These are phyloP conservation scores for Agrochola circellaris DNA, from an alignment of 2,888 invertebrate species.

Conservation along the genomic window DNA sequence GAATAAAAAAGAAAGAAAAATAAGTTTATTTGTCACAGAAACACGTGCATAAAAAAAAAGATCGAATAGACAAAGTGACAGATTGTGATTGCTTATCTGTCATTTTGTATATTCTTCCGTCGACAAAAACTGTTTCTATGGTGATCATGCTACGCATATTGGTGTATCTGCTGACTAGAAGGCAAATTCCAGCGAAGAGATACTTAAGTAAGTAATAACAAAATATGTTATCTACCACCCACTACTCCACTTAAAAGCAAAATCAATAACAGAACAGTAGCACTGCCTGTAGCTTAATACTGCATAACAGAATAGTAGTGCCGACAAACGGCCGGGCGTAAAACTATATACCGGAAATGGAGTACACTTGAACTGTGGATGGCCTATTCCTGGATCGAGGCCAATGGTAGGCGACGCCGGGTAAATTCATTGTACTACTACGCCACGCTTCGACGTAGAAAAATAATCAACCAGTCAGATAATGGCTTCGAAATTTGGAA, in stretches of 20 bases:
- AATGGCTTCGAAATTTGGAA: slow-evolving; percentile 19
- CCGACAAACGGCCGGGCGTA: slow-evolving; percentile 73
- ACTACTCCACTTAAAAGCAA: slow-evolving; percentile 22
- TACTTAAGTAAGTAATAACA: slow-evolving; percentile 7
- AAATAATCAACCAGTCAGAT: slow-evolving; percentile 29
- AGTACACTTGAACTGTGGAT: slow-evolving; percentile 86
- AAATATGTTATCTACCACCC: neutral
- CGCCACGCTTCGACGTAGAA: slow-evolving; percentile 30
- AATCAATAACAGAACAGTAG: slow-evolving; percentile 36
- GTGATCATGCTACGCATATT: no score
- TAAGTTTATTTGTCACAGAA: no score
- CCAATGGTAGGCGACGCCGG: slow-evolving; percentile 75
- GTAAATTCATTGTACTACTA: slow-evolving; percentile 55
- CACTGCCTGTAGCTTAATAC: slow-evolving; percentile 39
- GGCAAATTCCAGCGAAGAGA: slow-evolving; percentile 1
- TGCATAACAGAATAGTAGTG: slow-evolving; percentile 65
- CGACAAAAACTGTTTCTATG: no score
- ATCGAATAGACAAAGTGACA: no score
- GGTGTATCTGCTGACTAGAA: neutral
- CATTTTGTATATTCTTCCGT: no score
- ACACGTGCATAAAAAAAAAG: no score
- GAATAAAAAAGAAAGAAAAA: no score
- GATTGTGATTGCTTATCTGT: no score
- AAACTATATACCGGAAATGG: slow-evolving; percentile 79
- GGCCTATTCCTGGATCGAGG: slow-evolving; percentile 84